A percentile compares a stretch with the other conserved stretches of the same genome.
Evolutionary conservation across 2,888 invertebrate genomes (phyloP).

Genomic region (Meandrusa payeni): DNA sequence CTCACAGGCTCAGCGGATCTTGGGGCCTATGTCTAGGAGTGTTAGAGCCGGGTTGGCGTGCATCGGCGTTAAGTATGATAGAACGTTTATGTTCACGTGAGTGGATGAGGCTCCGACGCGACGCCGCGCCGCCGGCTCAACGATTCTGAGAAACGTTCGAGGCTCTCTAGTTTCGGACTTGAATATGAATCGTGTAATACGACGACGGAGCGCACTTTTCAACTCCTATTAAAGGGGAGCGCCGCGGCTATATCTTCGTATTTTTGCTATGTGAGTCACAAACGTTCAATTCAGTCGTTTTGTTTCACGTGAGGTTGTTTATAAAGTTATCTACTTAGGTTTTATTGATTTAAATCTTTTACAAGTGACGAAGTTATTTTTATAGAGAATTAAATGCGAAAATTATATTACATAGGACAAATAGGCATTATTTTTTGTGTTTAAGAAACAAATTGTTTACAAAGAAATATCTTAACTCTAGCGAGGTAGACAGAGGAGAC

Average conservation of each 20-base stretch:
- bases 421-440: too few species aligned
- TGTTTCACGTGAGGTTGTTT: too few species aligned
- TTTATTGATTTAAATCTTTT: too few species aligned
- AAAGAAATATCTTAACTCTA: too few species aligned
- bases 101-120: slow-evolving; percentile 78
- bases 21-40: slow-evolving; percentile 49
- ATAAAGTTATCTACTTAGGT: too few species aligned
- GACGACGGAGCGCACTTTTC: slow-evolving; percentile 46
- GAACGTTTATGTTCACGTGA: slow-evolving; percentile 78
- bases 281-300: slow-evolving; percentile 2
- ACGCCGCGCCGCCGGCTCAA: slow-evolving; percentile 75
- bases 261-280: slow-evolving; percentile 12
- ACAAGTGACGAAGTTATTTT: too few species aligned
- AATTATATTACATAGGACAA: too few species aligned
- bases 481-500: too few species aligned
- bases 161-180: slow-evolving; percentile 74
- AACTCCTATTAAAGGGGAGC: slow-evolving; percentile 25
- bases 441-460: too few species aligned
- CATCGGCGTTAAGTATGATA: slow-evolving; percentile 59
- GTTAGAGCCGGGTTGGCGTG: slow-evolving; percentile 51
- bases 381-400: too few species aligned
- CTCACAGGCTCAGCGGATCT: slow-evolving; percentile 49
- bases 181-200: slow-evolving; percentile 69
- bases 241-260: slow-evolving; percentile 13
- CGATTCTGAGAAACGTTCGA: slow-evolving; percentile 76